Percentiles rank a stretch among this genome's conserved stretches.
These are phyloP conservation scores for Drosophila baimaii DNA, from an alignment of 1,140 invertebrate genomes.

Conservation along the genomic window DNA sequence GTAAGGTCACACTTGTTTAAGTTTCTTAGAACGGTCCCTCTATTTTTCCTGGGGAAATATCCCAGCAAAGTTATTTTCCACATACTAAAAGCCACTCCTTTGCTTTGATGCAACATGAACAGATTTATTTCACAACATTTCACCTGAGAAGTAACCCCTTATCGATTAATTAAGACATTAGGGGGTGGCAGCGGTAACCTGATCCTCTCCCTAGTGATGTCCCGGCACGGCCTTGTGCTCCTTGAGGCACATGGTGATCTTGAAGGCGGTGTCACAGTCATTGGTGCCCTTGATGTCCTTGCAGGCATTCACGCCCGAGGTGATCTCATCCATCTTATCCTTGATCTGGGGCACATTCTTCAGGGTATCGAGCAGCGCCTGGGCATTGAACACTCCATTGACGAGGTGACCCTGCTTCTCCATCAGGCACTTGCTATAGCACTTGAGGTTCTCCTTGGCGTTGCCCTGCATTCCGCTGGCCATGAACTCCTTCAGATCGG, in stretches of 20 bases:
- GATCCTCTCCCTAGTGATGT: constrained; percentile 19
- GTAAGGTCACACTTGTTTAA: too few relatives aligned
- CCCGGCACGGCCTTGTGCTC: constrained; percentile 61
- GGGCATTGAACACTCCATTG: constrained; percentile 68
- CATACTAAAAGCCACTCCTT: not conserved
- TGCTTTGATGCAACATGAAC: constrained; percentile 52
- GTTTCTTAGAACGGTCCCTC: not conserved
- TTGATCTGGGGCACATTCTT: constrained; percentile 61
- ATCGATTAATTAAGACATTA: not conserved
- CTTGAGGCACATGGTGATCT: constrained; percentile 71
- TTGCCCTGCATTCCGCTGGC: constrained; percentile 52
- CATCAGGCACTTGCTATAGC: constrained; percentile 75
- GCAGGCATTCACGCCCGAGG: constrained; percentile 64
- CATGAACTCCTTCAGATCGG: constrained; percentile 68
- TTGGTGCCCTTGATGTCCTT: constrained; percentile 67
- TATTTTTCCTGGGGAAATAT: too few relatives aligned
- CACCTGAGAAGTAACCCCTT: constrained; percentile 5
- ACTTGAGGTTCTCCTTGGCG: constrained; percentile 67
- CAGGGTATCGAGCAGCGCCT: constrained; percentile 52
- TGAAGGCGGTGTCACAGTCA: constrained; percentile 77
- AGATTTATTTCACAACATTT: constrained; percentile 53
- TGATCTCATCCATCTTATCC: constrained; percentile 61
- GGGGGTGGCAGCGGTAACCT: too few relatives aligned
- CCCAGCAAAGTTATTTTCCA: not conserved
- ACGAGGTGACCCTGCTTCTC: constrained; percentile 67